A percentile compares a stretch with the other conserved stretches of the same genome.
phyloP scores from a whole-genome alignment of 2,113 vertebrate species.

The Anoplopoma fimbria region DNA sequence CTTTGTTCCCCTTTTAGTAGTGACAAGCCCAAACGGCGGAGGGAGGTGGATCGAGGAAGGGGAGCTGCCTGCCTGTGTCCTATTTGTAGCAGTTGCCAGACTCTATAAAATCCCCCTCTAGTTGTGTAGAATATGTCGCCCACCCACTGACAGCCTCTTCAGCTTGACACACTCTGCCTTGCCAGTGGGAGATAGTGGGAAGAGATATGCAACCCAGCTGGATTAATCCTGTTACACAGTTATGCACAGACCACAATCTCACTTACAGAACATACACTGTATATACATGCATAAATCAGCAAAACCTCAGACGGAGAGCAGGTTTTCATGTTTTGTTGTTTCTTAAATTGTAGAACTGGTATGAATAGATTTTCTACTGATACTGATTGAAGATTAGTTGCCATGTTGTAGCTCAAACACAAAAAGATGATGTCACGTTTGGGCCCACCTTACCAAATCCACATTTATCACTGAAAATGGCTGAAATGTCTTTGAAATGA shows the following conservation, averaged over 20 bases:
- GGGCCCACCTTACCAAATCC: conserved; percentile 10
- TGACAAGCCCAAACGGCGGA: conserved; percentile 70
- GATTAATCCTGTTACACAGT: conserved; percentile 76
- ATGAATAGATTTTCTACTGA: neutral
- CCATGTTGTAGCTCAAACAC: conserved; percentile 5
- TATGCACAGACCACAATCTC: conserved; percentile 61
- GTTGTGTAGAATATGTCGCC: conserved; percentile 75
- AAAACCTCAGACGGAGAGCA: conserved; percentile 28
- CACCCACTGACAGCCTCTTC: conserved; percentile 77
- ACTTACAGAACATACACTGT: conserved; percentile 62
- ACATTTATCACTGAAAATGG: conserved; percentile 47
- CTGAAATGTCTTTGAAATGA: conserved; percentile 49
- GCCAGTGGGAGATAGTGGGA: conserved; percentile 75
- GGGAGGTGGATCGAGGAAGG: conserved; percentile 64
- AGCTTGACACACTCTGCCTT: conserved; percentile 70
- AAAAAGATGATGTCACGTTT: conserved; percentile 12
- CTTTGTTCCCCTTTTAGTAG: conserved; percentile 72
- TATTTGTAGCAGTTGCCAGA: conserved; percentile 79
- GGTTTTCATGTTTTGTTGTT: conserved; percentile 2
- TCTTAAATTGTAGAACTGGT: neutral
- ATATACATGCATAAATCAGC: conserved; percentile 50
- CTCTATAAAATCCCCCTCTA: conserved; percentile 78
- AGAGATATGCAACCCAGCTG: conserved; percentile 70
- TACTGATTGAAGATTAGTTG: conserved; percentile 11
- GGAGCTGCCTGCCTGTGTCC: conserved; percentile 71